These are phyloP conservation scores for Theretra japonica DNA, from an alignment of 2,888 invertebrate genomes.

Conservation along the genomic window DNA sequence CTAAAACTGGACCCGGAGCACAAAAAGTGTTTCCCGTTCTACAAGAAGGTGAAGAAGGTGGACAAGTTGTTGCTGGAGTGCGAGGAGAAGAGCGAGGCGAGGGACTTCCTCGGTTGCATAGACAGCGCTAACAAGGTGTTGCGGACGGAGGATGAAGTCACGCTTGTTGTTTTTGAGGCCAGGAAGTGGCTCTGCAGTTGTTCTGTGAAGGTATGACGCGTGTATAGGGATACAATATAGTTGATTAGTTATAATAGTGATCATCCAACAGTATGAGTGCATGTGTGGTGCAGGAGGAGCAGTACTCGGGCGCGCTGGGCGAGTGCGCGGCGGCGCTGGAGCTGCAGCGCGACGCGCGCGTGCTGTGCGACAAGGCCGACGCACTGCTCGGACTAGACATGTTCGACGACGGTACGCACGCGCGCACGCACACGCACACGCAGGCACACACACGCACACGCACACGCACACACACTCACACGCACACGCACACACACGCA, in stretches of 20 bases:
- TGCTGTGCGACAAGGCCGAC: constrained; percentile 96
- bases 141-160: constrained; percentile 88
- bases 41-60: constrained; percentile 97
- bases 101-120: constrained; percentile 88
- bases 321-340: constrained; percentile 92
- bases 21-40: constrained; percentile 97
- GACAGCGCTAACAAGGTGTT: constrained; percentile 87
- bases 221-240: neutral
- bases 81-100: constrained; percentile 84
- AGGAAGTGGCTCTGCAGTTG: constrained; percentile 93
- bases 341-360: constrained; percentile 89
- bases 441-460: too few relatives aligned
- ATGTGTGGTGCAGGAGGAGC: constrained; percentile 90
- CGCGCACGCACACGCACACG: too few relatives aligned
- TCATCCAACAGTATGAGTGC: too few relatives aligned
- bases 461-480: too few relatives aligned
- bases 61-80: constrained; percentile 90
- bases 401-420: constrained; percentile 91
- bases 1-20: constrained; percentile 98
- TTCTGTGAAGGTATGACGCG: constrained; percentile 72
- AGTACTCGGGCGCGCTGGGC: constrained; percentile 88
- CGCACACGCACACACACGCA: neutral
- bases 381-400: constrained; percentile 95
- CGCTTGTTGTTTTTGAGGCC: constrained; percentile 90
- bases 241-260: too few relatives aligned